Evolutionary conservation across 2,113 vertebrate species (phyloP).

Genomic region (Microcebus ravelobensis): DNA sequence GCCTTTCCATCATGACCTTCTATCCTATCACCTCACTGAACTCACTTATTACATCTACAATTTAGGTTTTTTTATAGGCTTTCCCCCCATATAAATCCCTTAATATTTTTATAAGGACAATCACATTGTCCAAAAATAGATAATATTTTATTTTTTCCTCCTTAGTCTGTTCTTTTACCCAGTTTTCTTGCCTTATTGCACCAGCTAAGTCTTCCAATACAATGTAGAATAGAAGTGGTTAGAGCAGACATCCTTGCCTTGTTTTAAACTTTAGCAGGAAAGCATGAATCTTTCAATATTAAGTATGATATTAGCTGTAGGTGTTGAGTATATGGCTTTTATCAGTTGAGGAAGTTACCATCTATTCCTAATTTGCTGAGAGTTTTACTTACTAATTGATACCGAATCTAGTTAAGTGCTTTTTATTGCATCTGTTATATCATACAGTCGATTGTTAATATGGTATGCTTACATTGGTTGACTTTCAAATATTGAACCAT

Average conservation of each 20-base stretch:
- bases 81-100: neutral
- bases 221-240: neutral
- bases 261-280: neutral
- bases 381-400: neutral
- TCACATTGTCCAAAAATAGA: neutral
- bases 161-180: neutral
- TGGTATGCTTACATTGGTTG: neutral
- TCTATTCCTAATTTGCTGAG: neutral
- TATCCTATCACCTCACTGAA: neutral
- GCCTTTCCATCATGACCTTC: neutral
- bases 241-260: neutral
- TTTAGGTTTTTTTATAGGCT: neutral
- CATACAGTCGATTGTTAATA: neutral
- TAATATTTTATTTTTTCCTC: neutral
- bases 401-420: neutral
- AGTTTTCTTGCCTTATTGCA: neutral
- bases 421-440: neutral
- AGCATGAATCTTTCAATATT: neutral
- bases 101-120: neutral
- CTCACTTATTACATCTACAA: neutral
- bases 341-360: neutral
- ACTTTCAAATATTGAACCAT: constrained; percentile 8
- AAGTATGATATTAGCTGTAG: neutral
- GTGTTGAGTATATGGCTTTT: neutral
- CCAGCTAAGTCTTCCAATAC: neutral